Conservation (phyloP, 2,113 vertebrate species). For the Brevimyrus niger region DNA sequence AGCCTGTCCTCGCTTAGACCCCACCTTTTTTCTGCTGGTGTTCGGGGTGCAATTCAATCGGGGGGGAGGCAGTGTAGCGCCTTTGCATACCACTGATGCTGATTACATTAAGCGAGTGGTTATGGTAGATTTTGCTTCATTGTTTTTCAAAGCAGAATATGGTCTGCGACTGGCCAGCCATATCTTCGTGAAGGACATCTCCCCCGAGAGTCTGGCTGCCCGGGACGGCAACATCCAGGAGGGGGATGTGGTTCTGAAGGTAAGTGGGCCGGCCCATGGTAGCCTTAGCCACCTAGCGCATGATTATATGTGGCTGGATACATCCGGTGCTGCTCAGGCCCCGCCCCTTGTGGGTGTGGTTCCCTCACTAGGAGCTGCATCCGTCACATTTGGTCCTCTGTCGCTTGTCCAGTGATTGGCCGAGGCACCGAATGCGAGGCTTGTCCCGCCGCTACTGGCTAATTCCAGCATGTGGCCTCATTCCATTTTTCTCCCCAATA, state of each 20-base stretch:
- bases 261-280: constrained; percentile 38
- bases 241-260: constrained; percentile 96
- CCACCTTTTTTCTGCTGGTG: neutral
- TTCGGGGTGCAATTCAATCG: neutral
- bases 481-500: neutral
- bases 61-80: neutral
- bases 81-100: neutral
- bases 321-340: neutral
- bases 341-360: neutral
- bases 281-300: neutral
- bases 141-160: constrained; percentile 66
- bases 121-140: neutral
- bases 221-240: constrained; percentile 97
- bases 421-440: neutral
- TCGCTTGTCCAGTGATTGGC: neutral
- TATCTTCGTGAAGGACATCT: constrained; percentile 99
- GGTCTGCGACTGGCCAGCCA: constrained; percentile 94
- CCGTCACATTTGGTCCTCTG: neutral
- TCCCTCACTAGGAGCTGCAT: neutral
- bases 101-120: neutral
- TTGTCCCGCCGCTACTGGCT: too few relatives aligned
- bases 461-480: neutral
- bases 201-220: constrained; percentile 91
- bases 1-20: neutral
- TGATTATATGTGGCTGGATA: neutral